These are phyloP conservation scores for Zophobas morio DNA, from an alignment of 1,140 invertebrate genomes.

Conservation along the genomic window DNA sequence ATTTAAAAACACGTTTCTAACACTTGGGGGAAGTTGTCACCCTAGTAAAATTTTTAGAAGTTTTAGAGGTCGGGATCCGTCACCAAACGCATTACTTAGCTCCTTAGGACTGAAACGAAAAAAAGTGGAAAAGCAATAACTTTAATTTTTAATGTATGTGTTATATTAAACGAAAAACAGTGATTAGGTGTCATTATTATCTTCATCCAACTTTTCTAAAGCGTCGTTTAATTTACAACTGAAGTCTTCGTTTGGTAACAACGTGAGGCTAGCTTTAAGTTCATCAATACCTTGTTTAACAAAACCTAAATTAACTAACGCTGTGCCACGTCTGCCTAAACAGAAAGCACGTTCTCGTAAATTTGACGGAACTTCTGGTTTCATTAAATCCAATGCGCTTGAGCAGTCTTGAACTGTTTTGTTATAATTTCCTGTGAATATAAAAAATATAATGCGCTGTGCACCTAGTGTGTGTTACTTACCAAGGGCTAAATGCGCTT, in stretches of 20 bases:
- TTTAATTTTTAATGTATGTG: slow-evolving; percentile 33
- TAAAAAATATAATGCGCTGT: slow-evolving; percentile 1
- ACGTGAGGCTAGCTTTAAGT: slow-evolving; percentile 79
- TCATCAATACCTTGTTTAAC: slow-evolving; percentile 82
- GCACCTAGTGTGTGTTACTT: slow-evolving; percentile 70
- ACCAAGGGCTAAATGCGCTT: slow-evolving; percentile 81
- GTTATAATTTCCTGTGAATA: slow-evolving; percentile 58
- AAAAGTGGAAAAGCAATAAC: slow-evolving; percentile 27
- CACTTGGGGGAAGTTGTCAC: slow-evolving; percentile 83
- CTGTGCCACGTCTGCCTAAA: slow-evolving; percentile 79
- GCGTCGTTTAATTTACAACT: slow-evolving; percentile 42
- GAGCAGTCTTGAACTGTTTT: slow-evolving; percentile 69
- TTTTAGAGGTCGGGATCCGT: slow-evolving; percentile 93
- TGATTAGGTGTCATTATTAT: slow-evolving; percentile 15
- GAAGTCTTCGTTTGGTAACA: slow-evolving; percentile 63
- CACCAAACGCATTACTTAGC: slow-evolving; percentile 84
- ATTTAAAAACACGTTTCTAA: slow-evolving; percentile 90
- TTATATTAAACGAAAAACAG: slow-evolving; percentile 23
- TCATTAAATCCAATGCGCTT: slow-evolving; percentile 80
- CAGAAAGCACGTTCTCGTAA: slow-evolving; percentile 78
- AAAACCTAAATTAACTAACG: slow-evolving; percentile 80
- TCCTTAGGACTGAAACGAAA: slow-evolving; percentile 71
- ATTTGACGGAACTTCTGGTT: slow-evolving; percentile 80
- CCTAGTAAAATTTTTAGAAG: slow-evolving; percentile 89
- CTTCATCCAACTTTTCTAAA: slow-evolving; percentile 28